Evolutionary conservation across 2,888 invertebrate species (phyloP).

Genomic region (Callyntrura sp.): DNA sequence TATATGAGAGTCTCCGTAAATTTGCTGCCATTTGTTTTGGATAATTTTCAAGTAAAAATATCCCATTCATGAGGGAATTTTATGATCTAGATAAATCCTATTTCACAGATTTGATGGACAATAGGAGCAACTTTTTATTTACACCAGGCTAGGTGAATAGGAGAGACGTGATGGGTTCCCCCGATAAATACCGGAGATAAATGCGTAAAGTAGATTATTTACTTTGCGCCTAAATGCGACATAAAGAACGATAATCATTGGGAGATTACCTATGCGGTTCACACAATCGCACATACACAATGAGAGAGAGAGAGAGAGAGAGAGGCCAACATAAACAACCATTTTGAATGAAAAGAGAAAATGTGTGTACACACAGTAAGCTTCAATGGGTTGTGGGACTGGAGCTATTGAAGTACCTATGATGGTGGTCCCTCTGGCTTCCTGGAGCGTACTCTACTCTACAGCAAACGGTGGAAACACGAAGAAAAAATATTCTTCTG

Average conservation of each 20-base stretch:
- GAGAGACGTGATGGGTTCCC: constrained; percentile 32
- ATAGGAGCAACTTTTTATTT: neutral
- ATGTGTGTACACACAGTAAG: constrained; percentile 32
- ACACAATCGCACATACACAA: constrained; percentile 48
- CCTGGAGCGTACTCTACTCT: constrained; percentile 70
- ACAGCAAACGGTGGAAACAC: neutral
- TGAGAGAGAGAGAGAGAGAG: neutral
- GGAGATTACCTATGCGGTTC: constrained; percentile 33
- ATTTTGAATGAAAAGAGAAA: neutral
- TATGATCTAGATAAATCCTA: constrained; percentile 53
- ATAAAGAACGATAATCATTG: constrained; percentile 24
- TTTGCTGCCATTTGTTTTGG: constrained; percentile 64
- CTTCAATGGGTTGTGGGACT: neutral
- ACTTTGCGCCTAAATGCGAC: neutral
- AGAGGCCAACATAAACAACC: constrained; percentile 7
- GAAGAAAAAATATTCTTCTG: neutral
- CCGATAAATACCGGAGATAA: constrained; percentile 42
- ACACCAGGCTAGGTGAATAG: neutral
- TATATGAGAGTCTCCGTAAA: too few species aligned
- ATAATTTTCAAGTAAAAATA: constrained; percentile 62
- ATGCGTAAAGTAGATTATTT: constrained; percentile 52
- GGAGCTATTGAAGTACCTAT: constrained; percentile 53
- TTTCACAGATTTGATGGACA: constrained; percentile 64
- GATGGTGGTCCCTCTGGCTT: constrained; percentile 62
- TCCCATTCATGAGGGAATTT: constrained; percentile 42